phyloP scores from a whole-genome alignment of 2,888 invertebrate genomes.

The Caenorhabditis becei region DNA sequence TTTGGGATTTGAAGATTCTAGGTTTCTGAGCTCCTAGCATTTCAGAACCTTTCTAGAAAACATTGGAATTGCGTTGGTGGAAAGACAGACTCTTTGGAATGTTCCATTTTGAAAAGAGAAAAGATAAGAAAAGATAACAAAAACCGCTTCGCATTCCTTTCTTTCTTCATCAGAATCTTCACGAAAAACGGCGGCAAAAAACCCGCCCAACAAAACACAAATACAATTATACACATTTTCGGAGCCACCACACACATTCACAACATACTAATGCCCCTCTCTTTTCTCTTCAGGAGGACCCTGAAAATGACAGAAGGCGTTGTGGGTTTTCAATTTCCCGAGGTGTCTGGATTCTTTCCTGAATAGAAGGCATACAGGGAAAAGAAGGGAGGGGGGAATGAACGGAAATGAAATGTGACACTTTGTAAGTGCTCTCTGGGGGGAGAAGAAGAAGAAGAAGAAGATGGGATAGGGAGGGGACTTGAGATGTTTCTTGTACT shows the following conservation, averaged over 20 bases:
- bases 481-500: not conserved
- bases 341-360: conserved; percentile 2
- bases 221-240: conserved; percentile 52
- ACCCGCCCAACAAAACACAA: conserved; percentile 21
- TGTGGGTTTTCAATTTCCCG: conserved; percentile 39
- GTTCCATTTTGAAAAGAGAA: not conserved
- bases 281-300: not conserved
- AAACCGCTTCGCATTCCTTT: no score
- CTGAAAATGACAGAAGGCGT: conserved; percentile 58
- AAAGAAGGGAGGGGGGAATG: conserved; percentile 13
- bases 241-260: conserved; percentile 1
- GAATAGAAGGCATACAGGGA: not conserved
- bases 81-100: no score
- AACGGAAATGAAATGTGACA: conserved; percentile 64
- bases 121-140: conserved; percentile 16
- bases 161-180: no score
- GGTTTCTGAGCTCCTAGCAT: no score
- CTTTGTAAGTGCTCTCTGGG: conserved; percentile 49
- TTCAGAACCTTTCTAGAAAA: no score
- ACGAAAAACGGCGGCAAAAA: conserved; percentile 19
- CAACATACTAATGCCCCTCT: conserved; percentile 2
- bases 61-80: no score
- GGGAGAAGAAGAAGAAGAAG: not conserved
- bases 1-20: no score
- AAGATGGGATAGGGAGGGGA: not conserved